phyloP scores from a whole-genome alignment of 2,797 vertebrate genomes.

The Cryptoprocta ferox region DNA sequence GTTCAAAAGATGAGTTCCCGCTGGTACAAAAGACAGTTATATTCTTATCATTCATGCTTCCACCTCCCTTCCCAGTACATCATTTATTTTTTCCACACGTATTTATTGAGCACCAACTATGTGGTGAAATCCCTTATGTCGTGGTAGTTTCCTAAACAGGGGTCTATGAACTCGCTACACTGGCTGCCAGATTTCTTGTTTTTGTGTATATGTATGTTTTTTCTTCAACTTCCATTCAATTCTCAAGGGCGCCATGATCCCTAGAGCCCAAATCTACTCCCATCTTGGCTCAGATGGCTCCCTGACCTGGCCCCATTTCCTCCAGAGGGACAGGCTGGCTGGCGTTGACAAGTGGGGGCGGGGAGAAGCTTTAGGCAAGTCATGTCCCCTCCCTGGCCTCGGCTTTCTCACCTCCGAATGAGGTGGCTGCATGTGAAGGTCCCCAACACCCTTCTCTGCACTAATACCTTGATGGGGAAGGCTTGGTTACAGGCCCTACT shows the following conservation, averaged over 20 bases:
- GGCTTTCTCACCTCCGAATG: background rate
- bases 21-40: background rate
- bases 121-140: background rate
- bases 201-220: background rate
- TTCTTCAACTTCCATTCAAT: background rate
- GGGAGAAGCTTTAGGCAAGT: background rate
- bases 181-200: background rate
- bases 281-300: background rate
- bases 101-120: background rate
- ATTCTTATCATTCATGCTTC: background rate
- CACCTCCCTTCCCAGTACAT: background rate
- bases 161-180: background rate
- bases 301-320: background rate
- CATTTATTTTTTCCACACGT: background rate
- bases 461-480: background rate
- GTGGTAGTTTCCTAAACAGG: background rate
- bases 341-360: background rate
- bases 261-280: background rate
- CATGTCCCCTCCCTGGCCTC: background rate
- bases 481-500: rapidly evolving
- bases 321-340: background rate
- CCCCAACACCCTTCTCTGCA: background rate
- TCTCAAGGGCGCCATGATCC: background rate
- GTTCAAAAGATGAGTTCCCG: constrained; percentile 26
- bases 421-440: background rate